Conservation (phyloP, 2,113 vertebrate species). For the Xenopus laevis region DNA sequence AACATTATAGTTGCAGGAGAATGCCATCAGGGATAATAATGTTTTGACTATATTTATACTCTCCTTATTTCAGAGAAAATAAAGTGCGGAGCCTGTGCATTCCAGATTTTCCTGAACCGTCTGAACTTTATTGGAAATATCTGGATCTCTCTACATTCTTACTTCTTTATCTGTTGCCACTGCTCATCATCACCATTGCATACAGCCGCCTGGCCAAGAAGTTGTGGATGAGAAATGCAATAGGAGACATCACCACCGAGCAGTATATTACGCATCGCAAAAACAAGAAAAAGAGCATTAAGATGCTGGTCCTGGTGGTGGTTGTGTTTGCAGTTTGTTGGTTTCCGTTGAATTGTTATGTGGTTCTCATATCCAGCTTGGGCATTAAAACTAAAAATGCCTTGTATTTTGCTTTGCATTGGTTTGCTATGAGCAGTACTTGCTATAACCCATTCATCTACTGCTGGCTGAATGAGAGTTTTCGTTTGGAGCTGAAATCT, state of each 20-base stretch:
- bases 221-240: slow-evolving; percentile 54
- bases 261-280: slow-evolving; percentile 49
- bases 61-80: slow-evolving; percentile 49
- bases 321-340: slow-evolving; percentile 61
- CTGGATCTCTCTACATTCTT: slow-evolving; percentile 59
- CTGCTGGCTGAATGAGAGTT: slow-evolving; percentile 54
- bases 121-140: slow-evolving; percentile 59
- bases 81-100: slow-evolving; percentile 57
- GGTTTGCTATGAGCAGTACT: slow-evolving; percentile 56
- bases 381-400: slow-evolving; percentile 51
- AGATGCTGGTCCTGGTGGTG: slow-evolving; percentile 60
- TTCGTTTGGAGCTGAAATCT: slow-evolving; percentile 46
- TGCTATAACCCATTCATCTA: slow-evolving; percentile 60
- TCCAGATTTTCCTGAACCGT: slow-evolving; percentile 54
- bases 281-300: slow-evolving; percentile 61
- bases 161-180: slow-evolving; percentile 59
- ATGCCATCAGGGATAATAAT: background rate
- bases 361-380: slow-evolving; percentile 60
- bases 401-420: slow-evolving; percentile 53
- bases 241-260: slow-evolving; percentile 49
- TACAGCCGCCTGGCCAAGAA: slow-evolving; percentile 53
- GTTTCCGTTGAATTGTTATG: slow-evolving; percentile 60
- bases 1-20: too few species aligned
- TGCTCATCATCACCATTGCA: slow-evolving; percentile 50
- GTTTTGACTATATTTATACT: background rate